Conservation (phyloP, 1,140 invertebrate genomes). For the Melipona quadrifasciata region DNA sequence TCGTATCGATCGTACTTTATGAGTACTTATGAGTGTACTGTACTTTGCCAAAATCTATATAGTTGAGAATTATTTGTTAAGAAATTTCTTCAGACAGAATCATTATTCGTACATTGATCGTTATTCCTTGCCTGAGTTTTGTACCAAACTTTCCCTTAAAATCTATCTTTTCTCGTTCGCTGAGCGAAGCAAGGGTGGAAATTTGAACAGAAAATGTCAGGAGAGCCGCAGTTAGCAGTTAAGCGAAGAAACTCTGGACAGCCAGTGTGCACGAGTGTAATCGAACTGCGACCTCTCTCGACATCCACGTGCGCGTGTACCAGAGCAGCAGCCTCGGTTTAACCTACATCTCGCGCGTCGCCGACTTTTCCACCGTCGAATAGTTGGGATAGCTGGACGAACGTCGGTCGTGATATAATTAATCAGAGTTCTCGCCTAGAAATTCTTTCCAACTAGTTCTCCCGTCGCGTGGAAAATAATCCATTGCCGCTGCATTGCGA, state of each 20-base stretch:
- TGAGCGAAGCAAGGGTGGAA: not conserved
- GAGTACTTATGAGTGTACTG: too few species aligned
- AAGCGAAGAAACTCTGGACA: not conserved
- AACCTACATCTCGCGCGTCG: not conserved
- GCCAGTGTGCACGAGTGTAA: not conserved
- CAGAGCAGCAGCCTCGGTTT: not conserved
- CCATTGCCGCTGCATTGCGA: not conserved
- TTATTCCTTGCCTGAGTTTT: too few species aligned
- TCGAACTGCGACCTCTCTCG: constrained; percentile 1
- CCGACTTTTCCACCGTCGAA: not conserved
- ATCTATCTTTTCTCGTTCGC: not conserved
- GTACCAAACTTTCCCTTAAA: not conserved
- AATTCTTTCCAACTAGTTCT: not conserved
- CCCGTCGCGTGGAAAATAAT: not conserved
- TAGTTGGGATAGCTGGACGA: constrained; percentile 3
- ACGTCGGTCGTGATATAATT: not conserved
- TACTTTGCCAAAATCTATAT: too few species aligned
- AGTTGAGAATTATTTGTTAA: not conserved
- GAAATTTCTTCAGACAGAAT: too few species aligned
- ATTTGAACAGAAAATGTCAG: not conserved
- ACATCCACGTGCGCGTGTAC: not conserved
- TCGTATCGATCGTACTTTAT: not conserved
- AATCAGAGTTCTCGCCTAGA: not conserved
- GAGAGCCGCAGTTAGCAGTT: not conserved
- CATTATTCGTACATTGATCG: too few species aligned